phyloP scores from a whole-genome alignment of 2,113 vertebrate genomes.

The Sapayoa aenigma region DNA sequence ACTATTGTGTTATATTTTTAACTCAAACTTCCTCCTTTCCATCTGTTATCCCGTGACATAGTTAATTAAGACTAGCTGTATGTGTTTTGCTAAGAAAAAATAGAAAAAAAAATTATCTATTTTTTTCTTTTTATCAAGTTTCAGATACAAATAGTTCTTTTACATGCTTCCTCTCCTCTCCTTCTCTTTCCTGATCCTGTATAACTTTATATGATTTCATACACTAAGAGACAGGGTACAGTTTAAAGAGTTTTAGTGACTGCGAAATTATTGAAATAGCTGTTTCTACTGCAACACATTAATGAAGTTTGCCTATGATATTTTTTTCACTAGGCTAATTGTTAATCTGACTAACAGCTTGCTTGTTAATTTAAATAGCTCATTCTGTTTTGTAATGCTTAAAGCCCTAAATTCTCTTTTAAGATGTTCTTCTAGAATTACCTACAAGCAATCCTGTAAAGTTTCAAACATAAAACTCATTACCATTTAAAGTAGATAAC shows the following conservation, averaged over 20 bases:
- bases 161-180: background rate
- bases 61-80: background rate
- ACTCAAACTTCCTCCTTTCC: background rate
- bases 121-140: background rate
- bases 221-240: background rate
- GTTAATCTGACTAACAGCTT: background rate
- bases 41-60: background rate
- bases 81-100: background rate
- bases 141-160: background rate
- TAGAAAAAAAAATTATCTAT: background rate
- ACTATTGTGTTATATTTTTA: background rate
- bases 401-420: background rate
- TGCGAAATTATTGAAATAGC: background rate
- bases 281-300: background rate
- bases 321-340: conserved; percentile 9
- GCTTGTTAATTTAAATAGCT: conserved; percentile 3
- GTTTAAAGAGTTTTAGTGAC: background rate
- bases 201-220: background rate
- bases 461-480: conserved; percentile 30
- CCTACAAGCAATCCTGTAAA: background rate
- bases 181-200: background rate
- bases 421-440: conserved; percentile 7
- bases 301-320: background rate
- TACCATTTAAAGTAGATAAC: conserved; percentile 28
- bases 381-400: background rate